Base-by-base conservation (phyloP, 2,888 invertebrate genomes). In the Tineola bisselliella region DNA sequence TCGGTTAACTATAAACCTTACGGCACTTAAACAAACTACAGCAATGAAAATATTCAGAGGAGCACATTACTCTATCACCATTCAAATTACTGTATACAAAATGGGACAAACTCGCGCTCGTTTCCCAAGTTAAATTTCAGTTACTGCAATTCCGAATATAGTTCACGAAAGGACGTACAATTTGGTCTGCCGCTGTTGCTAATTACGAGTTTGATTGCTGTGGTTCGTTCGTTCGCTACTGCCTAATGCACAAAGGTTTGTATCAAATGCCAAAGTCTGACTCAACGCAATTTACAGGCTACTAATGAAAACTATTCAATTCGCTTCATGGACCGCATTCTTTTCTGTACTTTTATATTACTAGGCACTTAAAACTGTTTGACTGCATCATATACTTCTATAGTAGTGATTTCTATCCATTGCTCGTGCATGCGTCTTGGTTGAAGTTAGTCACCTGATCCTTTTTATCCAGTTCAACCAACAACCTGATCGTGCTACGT, bases 151-250 rank as follows among this genome's bases (percentile, higher is more conserved):
- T 48, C 48, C 48, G 15, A 48, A 48, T 48, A 15, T 48, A 48
- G 48, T 48, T 48, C 48, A 48, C 15, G 48, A 76, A 76, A 74
- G 77, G 77, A 75, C 77, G 78, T 80, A 83, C 78, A 81, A 84
- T 84, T 84, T 81, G 77, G 81, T 80, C 79, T 82, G 81, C 79
- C 79, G 81, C 75, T 82, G 79, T 73, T 81, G 80, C 79, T 84
- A 84, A 84, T 84, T 83, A 81, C 81, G 78, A 38, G 76, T 81
- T 80, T 82, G 84, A 83, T 82, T 83, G 80, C 75, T 71, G 75
- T 65, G 76, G 75, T 76, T 67, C 71, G 69, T 60, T 65, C 76
- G 75, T 76, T 67, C 71, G 69, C 60, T 67, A 69, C 72, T n/a
- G 38, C 38, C 38, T 38, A 38, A 38, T 38, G 38, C 10, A 38